Evolutionary conservation across 2,888 invertebrate genomes (phyloP), one percentile per base, ranked within the genome.

Genomic region (Mactromeris polynyma): DNA sequence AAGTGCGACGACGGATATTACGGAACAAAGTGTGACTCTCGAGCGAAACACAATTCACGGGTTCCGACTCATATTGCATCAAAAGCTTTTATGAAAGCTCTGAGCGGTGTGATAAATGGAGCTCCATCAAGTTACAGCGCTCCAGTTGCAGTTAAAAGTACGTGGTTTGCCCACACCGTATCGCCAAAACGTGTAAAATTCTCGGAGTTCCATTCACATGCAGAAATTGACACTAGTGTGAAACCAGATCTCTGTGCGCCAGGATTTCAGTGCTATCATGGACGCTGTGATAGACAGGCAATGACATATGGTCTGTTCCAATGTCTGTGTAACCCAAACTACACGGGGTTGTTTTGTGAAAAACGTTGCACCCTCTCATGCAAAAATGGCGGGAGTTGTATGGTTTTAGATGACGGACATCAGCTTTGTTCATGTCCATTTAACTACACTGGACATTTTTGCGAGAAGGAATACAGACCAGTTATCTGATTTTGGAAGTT

Each of bases 261-360:
- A 0, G 91, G 91, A 11, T 92, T 92, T 46, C 86, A 92, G 86
- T 92, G 92, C 83, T 91, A 91, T 51, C 92, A 92, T 77, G 92
- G 92, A 42, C 83, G 80, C 6, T 92, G 92, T 64, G 90, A 92
- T 38, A 77, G 90, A 58, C 77, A 90, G 7, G 77, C 87, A 0
- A 86, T 92, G 86, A n/a, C 64, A 0, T 87, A 89, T 58, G 91
- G 91, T 6, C 46, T 85, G 6, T 90, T 88, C 64, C 85, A 77
- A 46, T 92, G 92, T 42, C 38, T 81, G 19, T 92, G 92, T 80
- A 89, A 92, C 31, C n/a, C 77, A 78, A 89, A 86, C 38, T 92
- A 85, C 38, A 89, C 90, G 0, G 92, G 92, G n/a, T 54, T 92
- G 19, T 92, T 92, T 78, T 92, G 92, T 87, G 87, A 91, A 64